These are phyloP conservation scores for Lordiphosa clarofinis DNA, from an alignment of 1,140 invertebrate species.

Conservation along the genomic window DNA sequence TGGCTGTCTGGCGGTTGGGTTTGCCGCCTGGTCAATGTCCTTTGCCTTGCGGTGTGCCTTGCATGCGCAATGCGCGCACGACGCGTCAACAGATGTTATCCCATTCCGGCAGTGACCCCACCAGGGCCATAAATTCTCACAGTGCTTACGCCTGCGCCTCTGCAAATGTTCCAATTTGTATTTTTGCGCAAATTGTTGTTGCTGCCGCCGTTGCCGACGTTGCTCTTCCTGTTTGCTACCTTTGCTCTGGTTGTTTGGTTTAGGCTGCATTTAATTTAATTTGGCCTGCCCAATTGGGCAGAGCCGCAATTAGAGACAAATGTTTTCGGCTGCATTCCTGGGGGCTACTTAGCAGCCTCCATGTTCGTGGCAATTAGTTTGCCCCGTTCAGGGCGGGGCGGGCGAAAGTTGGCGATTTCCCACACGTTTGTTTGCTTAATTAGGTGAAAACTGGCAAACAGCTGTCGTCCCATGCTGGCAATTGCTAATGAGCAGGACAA, in stretches of 20 bases:
- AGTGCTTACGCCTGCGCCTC: slow-evolving; percentile 55
- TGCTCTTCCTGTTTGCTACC: slow-evolving; percentile 22
- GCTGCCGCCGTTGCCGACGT: slow-evolving; percentile 30
- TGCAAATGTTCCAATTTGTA: slow-evolving; percentile 76
- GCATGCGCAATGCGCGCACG: slow-evolving; percentile 71
- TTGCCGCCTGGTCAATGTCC: slow-evolving; percentile 61
- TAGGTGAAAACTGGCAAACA: slow-evolving; percentile 73
- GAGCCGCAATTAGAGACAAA: slow-evolving; percentile 73
- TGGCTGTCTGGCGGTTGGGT: slow-evolving; percentile 12
- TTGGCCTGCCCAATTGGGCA: slow-evolving; percentile 73
- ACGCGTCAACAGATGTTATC: slow-evolving; percentile 77
- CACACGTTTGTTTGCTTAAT: slow-evolving; percentile 76
- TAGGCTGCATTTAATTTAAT: slow-evolving; percentile 73
- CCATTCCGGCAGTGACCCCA: slow-evolving; percentile 65
- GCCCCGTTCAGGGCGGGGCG: slow-evolving; percentile 26
- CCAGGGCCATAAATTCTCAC: slow-evolving; percentile 74
- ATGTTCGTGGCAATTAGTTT: slow-evolving; percentile 72
- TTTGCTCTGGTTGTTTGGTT: slow-evolving; percentile 34
- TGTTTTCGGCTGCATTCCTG: slow-evolving; percentile 68
- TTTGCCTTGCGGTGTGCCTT: slow-evolving; percentile 52
- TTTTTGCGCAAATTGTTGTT: slow-evolving; percentile 72
- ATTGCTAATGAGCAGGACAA: slow-evolving; percentile 74
- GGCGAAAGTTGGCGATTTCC: slow-evolving; percentile 68
- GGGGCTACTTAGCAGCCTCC: slow-evolving; percentile 64
- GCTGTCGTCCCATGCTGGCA: slow-evolving; percentile 58